phyloP scores from a whole-genome alignment of 1,140 invertebrate species.

The Trichonephila clavata region DNA sequence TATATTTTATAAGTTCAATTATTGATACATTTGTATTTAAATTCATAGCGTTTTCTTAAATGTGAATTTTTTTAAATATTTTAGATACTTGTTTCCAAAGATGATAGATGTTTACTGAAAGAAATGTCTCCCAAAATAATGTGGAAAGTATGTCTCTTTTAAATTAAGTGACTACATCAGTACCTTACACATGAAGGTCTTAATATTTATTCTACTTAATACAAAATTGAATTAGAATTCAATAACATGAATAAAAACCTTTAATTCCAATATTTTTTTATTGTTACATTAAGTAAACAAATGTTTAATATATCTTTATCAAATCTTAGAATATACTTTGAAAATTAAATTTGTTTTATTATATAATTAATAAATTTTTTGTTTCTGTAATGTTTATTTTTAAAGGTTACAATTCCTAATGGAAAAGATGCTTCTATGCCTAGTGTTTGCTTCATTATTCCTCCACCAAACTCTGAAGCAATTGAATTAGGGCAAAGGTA shows the following conservation, averaged over 20 bases:
- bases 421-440: constrained; percentile 94
- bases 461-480: constrained; percentile 92
- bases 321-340: neutral
- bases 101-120: constrained; percentile 92
- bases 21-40: no score
- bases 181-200: no score
- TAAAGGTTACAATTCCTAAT: constrained; percentile 83
- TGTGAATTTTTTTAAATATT: neutral
- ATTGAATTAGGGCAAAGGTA: constrained; percentile 90
- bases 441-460: constrained; percentile 92
- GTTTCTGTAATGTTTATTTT: neutral
- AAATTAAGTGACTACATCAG: neutral
- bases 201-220: no score
- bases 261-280: no score
- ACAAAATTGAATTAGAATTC: no score
- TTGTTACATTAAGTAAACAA: no score
- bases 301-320: neutral
- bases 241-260: no score
- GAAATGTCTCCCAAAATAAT: constrained; percentile 95
- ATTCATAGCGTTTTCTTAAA: no score
- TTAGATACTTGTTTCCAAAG: constrained; percentile 93
- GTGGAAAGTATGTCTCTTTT: constrained; percentile 87
- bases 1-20: no score
- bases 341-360: neutral
- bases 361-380: no score